Conservation (phyloP, 2,797 vertebrate species). For the Semaprochilodus insignis region DNA sequence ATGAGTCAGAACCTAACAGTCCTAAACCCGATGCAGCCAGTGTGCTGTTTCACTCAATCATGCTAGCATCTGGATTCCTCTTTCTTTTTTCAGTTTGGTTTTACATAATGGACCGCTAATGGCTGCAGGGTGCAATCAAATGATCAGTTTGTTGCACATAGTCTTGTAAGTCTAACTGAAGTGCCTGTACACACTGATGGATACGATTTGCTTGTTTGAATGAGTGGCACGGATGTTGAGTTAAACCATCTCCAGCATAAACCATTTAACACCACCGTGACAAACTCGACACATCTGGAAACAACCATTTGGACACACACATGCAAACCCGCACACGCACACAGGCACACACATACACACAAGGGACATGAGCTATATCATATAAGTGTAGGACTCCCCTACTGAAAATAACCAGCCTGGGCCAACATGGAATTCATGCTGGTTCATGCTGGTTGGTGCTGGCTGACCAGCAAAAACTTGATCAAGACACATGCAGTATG, state of each 20-base stretch:
- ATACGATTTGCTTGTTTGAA: slow-evolving; percentile 17
- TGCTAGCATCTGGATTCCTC: slow-evolving; percentile 11
- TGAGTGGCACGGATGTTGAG: slow-evolving; percentile 23
- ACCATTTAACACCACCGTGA: slow-evolving; percentile 61
- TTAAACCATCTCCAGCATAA: slow-evolving; percentile 54
- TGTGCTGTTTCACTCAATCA: slow-evolving; percentile 16
- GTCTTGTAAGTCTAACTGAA: too few species aligned
- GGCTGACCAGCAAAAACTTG: too few species aligned
- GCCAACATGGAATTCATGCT: too few species aligned
- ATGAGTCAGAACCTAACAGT: slow-evolving; percentile 51
- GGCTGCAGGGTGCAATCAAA: too few species aligned
- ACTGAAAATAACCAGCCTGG: too few species aligned
- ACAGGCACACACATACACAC: slow-evolving; percentile 9
- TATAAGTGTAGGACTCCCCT: neutral
- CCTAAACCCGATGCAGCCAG: slow-evolving; percentile 26
- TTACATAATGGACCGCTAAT: neutral
- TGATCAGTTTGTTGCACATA: too few species aligned
- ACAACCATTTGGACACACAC: slow-evolving; percentile 5
- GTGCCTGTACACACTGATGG: neutral
- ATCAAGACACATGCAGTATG: too few species aligned
- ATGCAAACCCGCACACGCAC: slow-evolving; percentile 20
- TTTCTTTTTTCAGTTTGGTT: neutral
- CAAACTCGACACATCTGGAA: slow-evolving; percentile 70
- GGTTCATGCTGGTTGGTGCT: too few species aligned
- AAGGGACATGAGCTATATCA: neutral